Evolutionary conservation across 2,888 invertebrate species (phyloP).

Genomic region (Parnassius glacialis): DNA sequence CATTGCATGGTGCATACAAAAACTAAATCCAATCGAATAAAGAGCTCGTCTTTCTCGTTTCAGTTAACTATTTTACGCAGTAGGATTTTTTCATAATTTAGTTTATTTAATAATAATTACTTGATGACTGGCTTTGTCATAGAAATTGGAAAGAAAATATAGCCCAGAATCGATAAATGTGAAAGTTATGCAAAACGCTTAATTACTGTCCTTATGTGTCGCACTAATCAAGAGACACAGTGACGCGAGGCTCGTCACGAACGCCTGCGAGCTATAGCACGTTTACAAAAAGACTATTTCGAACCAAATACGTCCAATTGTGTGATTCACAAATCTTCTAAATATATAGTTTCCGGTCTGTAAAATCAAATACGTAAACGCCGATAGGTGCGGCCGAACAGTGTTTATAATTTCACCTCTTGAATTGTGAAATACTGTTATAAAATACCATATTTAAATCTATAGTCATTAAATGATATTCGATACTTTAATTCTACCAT

Average conservation of each 20-base stretch:
- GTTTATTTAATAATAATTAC: no score
- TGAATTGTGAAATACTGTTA: constrained; percentile 25
- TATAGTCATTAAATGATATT: constrained; percentile 4
- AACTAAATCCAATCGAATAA: no score
- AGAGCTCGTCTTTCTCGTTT: no score
- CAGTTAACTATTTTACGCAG: no score
- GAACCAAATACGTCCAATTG: constrained; percentile 20
- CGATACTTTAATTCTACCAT: constrained; percentile 8
- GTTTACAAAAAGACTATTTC: constrained; percentile 12
- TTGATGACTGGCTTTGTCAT: not conserved
- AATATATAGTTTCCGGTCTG: constrained; percentile 24
- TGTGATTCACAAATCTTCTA: constrained; percentile 20
- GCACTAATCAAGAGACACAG: constrained; percentile 1
- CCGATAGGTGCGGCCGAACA: constrained; percentile 16
- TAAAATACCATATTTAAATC: constrained; percentile 12
- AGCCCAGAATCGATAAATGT: constrained; percentile 3
- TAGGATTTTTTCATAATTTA: no score
- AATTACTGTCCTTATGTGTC: constrained; percentile 7
- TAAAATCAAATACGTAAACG: constrained; percentile 8
- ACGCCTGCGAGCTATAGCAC: constrained; percentile 11
- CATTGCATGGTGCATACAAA: no score
- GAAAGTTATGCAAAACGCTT: constrained; percentile 14
- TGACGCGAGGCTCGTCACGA: not conserved
- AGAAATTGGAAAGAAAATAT: not conserved
- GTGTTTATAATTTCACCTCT: constrained; percentile 17